A percentile compares a stretch with the other conserved stretches of the same genome.
These are phyloP conservation scores for Dromaius novaehollandiae DNA, from an alignment of 2,113 vertebrate genomes.

Conservation along the genomic window DNA sequence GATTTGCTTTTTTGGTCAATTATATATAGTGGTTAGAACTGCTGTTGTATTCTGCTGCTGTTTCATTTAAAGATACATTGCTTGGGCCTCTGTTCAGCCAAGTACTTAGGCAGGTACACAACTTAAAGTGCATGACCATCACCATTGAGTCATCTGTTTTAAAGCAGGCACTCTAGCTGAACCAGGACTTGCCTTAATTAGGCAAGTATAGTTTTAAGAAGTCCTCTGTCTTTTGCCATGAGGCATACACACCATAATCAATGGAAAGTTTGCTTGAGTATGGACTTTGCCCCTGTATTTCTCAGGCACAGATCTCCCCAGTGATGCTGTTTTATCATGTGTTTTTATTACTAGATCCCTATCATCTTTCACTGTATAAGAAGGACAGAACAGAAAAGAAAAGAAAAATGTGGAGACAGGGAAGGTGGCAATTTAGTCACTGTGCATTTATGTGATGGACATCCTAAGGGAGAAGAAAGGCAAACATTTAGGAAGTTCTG, in stretches of 20 bases:
- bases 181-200: conserved; percentile 15
- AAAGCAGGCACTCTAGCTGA: conserved; percentile 31
- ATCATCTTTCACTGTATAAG: conserved; percentile 17
- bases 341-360: conserved; percentile 53
- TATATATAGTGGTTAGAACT: conserved; percentile 38
- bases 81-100: not conserved
- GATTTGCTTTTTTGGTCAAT: conserved; percentile 63
- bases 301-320: not conserved
- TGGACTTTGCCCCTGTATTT: not conserved
- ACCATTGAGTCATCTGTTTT: conserved; percentile 46
- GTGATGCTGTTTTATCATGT: conserved; percentile 31
- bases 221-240: conserved; percentile 5
- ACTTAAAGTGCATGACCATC: conserved; percentile 37
- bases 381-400: conserved; percentile 33
- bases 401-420: conserved; percentile 40
- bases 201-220: conserved; percentile 20
- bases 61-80: conserved; percentile 42
- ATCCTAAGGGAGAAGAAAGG: conserved; percentile 41
- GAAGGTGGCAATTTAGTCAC: conserved; percentile 53
- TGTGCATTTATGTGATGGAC: not conserved
- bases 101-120: conserved; percentile 60
- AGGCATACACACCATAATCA: not conserved
- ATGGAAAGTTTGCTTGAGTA: not conserved
- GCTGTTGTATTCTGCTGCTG: not conserved
- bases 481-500: conserved; percentile 45